These are phyloP conservation scores for Brachionus manjavacas DNA, from an alignment of 1,140 invertebrate genomes.

Conservation along the genomic window DNA sequence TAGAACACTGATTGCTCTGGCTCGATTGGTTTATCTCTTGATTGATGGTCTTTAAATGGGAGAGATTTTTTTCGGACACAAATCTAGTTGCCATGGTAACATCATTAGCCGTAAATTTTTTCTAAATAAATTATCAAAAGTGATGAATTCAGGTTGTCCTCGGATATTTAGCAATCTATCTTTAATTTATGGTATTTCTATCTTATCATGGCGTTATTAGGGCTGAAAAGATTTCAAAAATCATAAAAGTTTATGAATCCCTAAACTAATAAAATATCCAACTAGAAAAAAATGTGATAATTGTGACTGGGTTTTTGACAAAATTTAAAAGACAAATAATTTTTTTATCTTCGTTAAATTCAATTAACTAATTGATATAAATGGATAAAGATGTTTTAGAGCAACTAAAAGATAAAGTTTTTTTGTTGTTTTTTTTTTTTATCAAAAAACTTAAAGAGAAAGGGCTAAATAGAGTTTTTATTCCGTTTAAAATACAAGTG, in stretches of 20 bases:
- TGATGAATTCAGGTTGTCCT: neutral
- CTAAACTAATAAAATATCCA: neutral
- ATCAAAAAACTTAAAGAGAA: neutral
- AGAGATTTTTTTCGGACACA: neutral
- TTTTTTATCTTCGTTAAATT: neutral
- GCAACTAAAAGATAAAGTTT: neutral
- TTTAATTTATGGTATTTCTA: slow-evolving; percentile 7
- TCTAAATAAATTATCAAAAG: neutral
- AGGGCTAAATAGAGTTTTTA: neutral
- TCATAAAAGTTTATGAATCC: slow-evolving; percentile 34
- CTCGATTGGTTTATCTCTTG: neutral
- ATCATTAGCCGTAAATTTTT: neutral
- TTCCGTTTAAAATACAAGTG: neutral
- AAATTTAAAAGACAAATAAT: slow-evolving; percentile 31
- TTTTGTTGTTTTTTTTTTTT: neutral
- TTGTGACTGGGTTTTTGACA: neutral
- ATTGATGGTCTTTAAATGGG: neutral
- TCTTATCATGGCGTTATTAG: neutral
- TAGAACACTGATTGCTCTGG: neutral
- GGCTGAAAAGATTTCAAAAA: neutral
- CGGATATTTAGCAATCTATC: neutral
- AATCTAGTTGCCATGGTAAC: neutral
- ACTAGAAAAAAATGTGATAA: slow-evolving; percentile 13
- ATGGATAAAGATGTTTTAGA: neutral
- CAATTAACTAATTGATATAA: slow-evolving; percentile 35